phyloP scores from a whole-genome alignment of 1,140 invertebrate species.

The Formica exsecta region DNA sequence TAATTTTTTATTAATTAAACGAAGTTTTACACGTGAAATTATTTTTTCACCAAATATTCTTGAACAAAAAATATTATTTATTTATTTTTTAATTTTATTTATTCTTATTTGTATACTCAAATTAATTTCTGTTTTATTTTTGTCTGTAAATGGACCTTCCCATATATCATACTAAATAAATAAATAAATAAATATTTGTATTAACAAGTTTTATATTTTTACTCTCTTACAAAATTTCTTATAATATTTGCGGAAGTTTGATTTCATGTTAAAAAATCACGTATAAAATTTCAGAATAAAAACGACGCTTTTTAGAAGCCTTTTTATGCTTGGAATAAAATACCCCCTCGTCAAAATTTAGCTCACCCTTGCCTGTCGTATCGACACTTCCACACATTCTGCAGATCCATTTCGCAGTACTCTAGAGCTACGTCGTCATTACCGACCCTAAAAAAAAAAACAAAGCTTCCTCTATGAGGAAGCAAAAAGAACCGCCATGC shows the following conservation, averaged over 20 bases:
- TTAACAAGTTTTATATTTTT: neutral
- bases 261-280: constrained; percentile 2
- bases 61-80: neutral
- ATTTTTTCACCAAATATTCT: neutral
- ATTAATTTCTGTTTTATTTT: no score
- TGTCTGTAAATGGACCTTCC: no score
- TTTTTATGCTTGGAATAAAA: neutral
- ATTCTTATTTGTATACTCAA: no score
- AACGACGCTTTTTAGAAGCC: neutral
- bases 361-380: constrained; percentile 18
- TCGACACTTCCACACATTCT: constrained; percentile 27
- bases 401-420: constrained; percentile 13
- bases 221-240: neutral
- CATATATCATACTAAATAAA: no score
- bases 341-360: constrained; percentile 26
- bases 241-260: neutral
- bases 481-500: constrained; percentile 34
- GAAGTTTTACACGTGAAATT: neutral
- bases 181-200: no score
- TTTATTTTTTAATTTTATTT: no score
- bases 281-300: neutral
- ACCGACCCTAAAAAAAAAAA: constrained; percentile 33
- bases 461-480: no score
- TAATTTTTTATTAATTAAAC: constrained; percentile 13
- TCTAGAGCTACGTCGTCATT: constrained; percentile 58